Percentiles rank a stretch among this genome's conserved stretches.
Conservation (phyloP, 2,797 vertebrate genomes). For the Falco novaeseelandiae region DNA sequence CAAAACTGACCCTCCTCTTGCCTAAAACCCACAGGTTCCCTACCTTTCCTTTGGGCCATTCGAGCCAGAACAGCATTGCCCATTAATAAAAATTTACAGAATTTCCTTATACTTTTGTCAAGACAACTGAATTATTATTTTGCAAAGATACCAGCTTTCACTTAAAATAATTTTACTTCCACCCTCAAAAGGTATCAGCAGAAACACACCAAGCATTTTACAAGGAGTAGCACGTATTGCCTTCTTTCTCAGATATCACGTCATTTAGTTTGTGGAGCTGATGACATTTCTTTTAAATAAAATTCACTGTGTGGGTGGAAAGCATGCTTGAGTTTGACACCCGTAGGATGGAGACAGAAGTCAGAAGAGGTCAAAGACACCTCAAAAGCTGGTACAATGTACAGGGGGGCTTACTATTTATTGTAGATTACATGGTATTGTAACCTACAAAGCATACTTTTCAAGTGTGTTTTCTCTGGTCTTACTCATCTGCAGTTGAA, state of each 20-base stretch:
- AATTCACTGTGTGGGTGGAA: neutral
- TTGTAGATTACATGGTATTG: neutral
- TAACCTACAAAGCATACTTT: neutral
- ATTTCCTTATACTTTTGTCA: neutral
- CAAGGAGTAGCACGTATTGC: neutral
- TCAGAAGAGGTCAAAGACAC: neutral
- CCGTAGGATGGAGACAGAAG: neutral
- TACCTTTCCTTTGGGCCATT: neutral
- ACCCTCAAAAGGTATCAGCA: neutral
- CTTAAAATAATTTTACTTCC: neutral
- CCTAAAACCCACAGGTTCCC: neutral
- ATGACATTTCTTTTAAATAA: neutral
- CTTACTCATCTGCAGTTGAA: constrained; percentile 8
- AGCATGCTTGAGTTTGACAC: neutral
- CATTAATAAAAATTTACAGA: neutral
- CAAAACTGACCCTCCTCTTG: neutral
- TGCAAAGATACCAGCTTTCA: neutral
- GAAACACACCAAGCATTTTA: neutral
- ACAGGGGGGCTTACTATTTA: neutral
- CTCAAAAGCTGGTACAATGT: neutral
- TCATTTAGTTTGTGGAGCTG: neutral
- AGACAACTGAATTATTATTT: neutral
- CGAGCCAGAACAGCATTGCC: neutral
- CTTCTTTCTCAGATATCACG: neutral
- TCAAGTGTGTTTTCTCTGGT: neutral